These are phyloP conservation scores for Piscicola geometra DNA, from an alignment of 2,888 invertebrate species.

Conservation along the genomic window DNA sequence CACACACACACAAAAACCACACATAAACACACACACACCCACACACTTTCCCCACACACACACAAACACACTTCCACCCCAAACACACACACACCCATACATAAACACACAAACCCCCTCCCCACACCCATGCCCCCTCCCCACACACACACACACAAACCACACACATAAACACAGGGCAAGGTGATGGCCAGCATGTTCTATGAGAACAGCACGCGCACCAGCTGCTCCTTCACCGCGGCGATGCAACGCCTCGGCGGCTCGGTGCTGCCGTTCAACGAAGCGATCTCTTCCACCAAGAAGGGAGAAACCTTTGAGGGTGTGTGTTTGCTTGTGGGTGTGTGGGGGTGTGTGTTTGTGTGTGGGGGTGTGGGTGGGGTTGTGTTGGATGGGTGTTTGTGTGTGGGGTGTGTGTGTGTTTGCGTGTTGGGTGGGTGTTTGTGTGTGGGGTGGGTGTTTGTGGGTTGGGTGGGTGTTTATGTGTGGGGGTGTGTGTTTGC, in stretches of 20 bases:
- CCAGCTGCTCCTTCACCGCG: conserved; percentile 88
- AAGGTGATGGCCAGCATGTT: conserved; percentile 93
- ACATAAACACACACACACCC: no score
- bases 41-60: no score
- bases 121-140: background rate
- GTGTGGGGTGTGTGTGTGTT: no score
- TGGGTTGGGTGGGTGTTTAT: no score
- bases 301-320: conserved; percentile 93
- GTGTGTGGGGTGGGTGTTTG: background rate
- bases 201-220: conserved; percentile 94
- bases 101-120: no score
- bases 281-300: conserved; percentile 82
- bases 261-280: conserved; percentile 81
- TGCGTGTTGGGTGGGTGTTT: background rate
- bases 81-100: no score
- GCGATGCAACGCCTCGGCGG: conserved; percentile 96
- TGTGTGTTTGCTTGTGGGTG: conserved; percentile 45
- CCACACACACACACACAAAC: background rate
- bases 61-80: no score
- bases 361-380: background rate
- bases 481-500: no score
- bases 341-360: background rate
- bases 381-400: background rate
- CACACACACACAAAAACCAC: no score
- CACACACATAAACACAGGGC: conserved; percentile 68